These are phyloP conservation scores for Lagodon rhomboides DNA, from an alignment of 2,797 vertebrate species.

Conservation along the genomic window DNA sequence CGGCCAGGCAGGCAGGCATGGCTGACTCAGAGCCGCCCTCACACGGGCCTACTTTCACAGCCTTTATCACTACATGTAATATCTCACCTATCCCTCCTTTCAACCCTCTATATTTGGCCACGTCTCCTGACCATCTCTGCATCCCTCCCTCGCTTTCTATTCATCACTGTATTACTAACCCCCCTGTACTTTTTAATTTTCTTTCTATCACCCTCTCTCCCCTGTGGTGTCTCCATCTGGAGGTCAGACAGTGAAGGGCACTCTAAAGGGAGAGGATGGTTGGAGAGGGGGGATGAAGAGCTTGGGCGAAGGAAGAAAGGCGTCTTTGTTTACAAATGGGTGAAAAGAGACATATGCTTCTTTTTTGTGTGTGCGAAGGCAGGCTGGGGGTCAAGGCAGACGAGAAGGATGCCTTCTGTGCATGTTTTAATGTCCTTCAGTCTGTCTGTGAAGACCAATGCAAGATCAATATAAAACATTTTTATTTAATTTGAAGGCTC, in stretches of 20 bases:
- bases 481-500: neutral
- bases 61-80: slow-evolving; percentile 57
- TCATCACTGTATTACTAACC: slow-evolving; percentile 66
- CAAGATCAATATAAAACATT: too few relatives aligned
- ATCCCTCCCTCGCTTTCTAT: slow-evolving; percentile 63
- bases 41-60: slow-evolving; percentile 55
- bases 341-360: slow-evolving; percentile 14
- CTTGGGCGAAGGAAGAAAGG: slow-evolving; percentile 33
- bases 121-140: slow-evolving; percentile 53
- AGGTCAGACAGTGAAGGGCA: slow-evolving; percentile 86
- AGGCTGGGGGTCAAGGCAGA: slow-evolving; percentile 14
- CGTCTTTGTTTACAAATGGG: slow-evolving; percentile 27
- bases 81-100: slow-evolving; percentile 62
- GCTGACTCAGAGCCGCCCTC: slow-evolving; percentile 71
- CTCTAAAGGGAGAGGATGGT: slow-evolving; percentile 51
- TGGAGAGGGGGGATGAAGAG: slow-evolving; percentile 29
- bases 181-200: slow-evolving; percentile 85
- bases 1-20: slow-evolving; percentile 40
- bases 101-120: slow-evolving; percentile 64
- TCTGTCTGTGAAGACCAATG: slow-evolving; percentile 13
- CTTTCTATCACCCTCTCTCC: slow-evolving; percentile 79
- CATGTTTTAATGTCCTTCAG: neutral
- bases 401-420: slow-evolving; percentile 8
- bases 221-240: slow-evolving; percentile 88
- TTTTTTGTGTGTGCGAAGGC: neutral